A percentile compares a stretch with the other conserved stretches of the same genome.
Evolutionary conservation across 1,140 invertebrate genomes (phyloP).

Genomic region (Drosophila obscura): DNA sequence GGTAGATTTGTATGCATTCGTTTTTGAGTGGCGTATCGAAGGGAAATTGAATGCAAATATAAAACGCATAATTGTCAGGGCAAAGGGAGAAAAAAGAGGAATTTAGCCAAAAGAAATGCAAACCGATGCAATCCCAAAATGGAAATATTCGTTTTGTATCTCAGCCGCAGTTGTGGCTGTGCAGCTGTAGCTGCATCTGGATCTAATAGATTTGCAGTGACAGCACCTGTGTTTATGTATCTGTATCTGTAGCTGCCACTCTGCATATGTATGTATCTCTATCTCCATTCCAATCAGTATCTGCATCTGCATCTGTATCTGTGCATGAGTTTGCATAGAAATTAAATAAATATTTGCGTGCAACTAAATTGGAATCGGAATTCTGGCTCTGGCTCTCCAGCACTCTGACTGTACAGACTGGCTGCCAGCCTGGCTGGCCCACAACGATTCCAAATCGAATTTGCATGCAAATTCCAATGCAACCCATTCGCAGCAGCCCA

Average conservation of each 20-base stretch:
- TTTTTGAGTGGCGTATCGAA: neutral
- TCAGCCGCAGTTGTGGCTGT: neutral
- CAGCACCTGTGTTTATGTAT: constrained; percentile 62
- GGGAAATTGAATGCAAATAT: constrained; percentile 54
- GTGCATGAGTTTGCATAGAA: constrained; percentile 63
- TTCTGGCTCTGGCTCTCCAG: constrained; percentile 36
- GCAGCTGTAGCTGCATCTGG: constrained; percentile 2
- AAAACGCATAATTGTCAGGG: constrained; percentile 33
- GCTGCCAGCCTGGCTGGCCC: constrained; percentile 10
- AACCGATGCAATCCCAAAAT: constrained; percentile 34
- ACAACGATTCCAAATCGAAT: constrained; percentile 48
- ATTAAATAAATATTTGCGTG: constrained; percentile 79
- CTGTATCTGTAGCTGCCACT: constrained; percentile 30
- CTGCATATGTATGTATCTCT: constrained; percentile 18
- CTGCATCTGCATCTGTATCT: constrained; percentile 20
- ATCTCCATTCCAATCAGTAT: constrained; percentile 29
- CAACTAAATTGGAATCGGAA: constrained; percentile 78
- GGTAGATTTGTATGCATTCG: constrained; percentile 4
- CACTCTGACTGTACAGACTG: neutral
- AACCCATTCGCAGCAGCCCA: neutral
- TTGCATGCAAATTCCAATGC: constrained; percentile 36
- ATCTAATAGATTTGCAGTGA: constrained; percentile 60
- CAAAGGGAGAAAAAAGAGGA: neutral
- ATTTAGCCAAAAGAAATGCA: constrained; percentile 17
- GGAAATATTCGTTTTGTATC: constrained; percentile 33